Evolutionary conservation across 1,140 invertebrate species (phyloP), one percentile per base, ranked within the genome.

Genomic region (Drosophila sucinea): DNA sequence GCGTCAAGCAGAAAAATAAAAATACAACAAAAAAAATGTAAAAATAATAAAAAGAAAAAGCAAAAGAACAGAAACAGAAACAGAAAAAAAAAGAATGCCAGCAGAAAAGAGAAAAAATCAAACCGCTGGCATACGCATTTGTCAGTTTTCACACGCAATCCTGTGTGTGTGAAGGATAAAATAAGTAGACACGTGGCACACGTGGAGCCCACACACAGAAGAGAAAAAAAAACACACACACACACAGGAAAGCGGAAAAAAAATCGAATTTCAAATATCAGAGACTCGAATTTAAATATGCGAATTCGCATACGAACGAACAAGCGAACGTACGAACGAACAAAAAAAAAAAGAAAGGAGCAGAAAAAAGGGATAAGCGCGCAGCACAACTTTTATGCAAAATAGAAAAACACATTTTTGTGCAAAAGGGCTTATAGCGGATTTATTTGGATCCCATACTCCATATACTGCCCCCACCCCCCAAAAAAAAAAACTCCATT

Each of bases 211-310:
- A 70, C 71, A 51, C 29, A 58, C 32, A 47, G 17, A 47, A 17
- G 5, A 23, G 23, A 47, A 47, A 47, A 47, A 47, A 47, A 17
- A 47, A 17, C 5, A 60, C 23, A 57, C 6, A 27, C 54, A 61
- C 33, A 56, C n/a, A 32, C 10, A 23, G 30, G 44, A 27, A 25
- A 51, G 23, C 17, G 32, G 7, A 33, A 40, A 61, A 40, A 75
- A 84, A 85, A 81, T 72, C 69, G 77, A 83, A 85, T 80, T 85
- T 73, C 81, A 80, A 83, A 84, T 81, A 77, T 81, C 70, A 73
- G 65, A 76, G 68, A 61, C 70, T 75, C 61, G 60, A 81, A 80
- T 79, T 79, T 81, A 81, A 81, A 72, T 73, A 80, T 81, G 68
- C 77, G 65, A 76, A 60, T 63, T 47, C 65, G 77, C 73, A 72